Conservation (phyloP, 2,888 invertebrate genomes). For the Gnatocerus cornutus region DNA sequence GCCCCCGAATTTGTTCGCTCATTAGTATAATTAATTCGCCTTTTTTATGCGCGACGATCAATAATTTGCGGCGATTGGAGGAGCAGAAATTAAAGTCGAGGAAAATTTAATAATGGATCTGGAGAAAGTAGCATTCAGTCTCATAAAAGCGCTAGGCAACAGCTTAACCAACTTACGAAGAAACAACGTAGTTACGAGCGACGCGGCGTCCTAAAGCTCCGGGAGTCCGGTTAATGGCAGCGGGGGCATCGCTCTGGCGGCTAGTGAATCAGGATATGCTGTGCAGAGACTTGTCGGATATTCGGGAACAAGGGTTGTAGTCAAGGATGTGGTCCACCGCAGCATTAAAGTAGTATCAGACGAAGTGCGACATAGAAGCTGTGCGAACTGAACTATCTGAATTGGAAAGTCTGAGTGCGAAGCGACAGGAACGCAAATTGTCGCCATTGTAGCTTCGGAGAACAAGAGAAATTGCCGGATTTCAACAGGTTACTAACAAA, state of each 20-base stretch:
- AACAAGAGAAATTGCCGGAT: conserved; percentile 10
- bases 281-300: conserved; percentile 37
- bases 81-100: conserved; percentile 35
- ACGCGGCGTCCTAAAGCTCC: conserved; percentile 39
- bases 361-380: conserved; percentile 22
- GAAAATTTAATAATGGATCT: conserved; percentile 41
- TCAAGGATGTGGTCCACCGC: conserved; percentile 41
- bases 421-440: neutral
- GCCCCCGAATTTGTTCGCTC: conserved; percentile 23
- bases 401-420: neutral
- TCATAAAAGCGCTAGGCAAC: conserved; percentile 43
- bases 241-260: conserved; percentile 44
- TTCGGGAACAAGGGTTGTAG: conserved; percentile 37
- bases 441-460: neutral
- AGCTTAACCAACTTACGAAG: conserved; percentile 49
- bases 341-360: conserved; percentile 37
- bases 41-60: conserved; percentile 10
- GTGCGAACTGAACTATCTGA: conserved; percentile 12
- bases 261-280: conserved; percentile 36
- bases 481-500: conserved; percentile 24
- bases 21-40: conserved; percentile 29
- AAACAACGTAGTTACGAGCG: conserved; percentile 47
- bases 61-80: conserved; percentile 20
- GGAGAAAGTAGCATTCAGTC: conserved; percentile 26
- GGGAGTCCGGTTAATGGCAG: conserved; percentile 50